Evolutionary conservation across 2,888 invertebrate species (phyloP), one percentile per base, ranked within the genome.

Genomic region (Dinocampus coccinellae): DNA sequence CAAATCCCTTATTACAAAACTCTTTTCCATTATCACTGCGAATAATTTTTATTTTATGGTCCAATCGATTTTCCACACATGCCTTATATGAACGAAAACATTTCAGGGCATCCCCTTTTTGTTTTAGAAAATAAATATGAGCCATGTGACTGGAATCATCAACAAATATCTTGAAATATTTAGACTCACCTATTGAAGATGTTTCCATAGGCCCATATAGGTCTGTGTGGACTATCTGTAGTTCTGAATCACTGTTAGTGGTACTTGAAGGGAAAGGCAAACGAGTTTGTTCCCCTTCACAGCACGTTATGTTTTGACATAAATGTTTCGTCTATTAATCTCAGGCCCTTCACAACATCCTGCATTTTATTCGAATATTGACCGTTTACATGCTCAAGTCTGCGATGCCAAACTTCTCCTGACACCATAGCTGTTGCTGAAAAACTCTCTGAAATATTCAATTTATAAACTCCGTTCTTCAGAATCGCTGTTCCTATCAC

Each of bases 401-500:
- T 29, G 29, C 29, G 7, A 29, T 29, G 29, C 29, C 29, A 29
- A 3, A 29, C 7, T 29, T 29, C 29, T 26, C 11, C 24, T 9
- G 24, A 24, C 6, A 22, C 57, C 6, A 10, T 22, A 3, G 22
- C 24, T 13, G 24, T n/a, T 13, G 26, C 57, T n/a, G 26, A 11
- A 13, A 13, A 4, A 26, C 57, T 13, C 9, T 20, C 24, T 13
- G 57, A 26, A 26, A 11, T 9, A 24, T 26, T 29, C 11, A 57
- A 22, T 26, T 29, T 57, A 22, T 57, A 57, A 9, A 57, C 11
- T 13, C 29, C 29, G 13, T 57, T 57, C 7, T 7, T 13, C 1
- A 24, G 1, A 26, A 11, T 13, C 24, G 77, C 77, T 63, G 64
- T 74, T 52, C 76, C 78, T 42, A 78, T 58, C 33, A 77, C 60